Percentiles rank a stretch among this genome's conserved stretches.
Conservation (phyloP, 2,113 vertebrate genomes). For the Chrysochloris asiatica region DNA sequence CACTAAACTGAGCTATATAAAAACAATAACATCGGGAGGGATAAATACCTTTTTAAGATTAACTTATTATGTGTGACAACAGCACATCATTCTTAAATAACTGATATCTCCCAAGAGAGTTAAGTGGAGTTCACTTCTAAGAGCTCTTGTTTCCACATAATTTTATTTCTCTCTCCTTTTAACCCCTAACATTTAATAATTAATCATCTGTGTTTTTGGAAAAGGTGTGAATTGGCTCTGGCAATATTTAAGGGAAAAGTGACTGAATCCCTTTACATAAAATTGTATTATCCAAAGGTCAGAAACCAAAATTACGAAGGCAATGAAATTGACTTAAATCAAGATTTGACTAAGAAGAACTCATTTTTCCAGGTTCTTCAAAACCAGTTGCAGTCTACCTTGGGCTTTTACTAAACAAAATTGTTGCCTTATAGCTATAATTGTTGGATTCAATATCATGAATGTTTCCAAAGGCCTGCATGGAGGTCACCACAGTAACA, state of each 20-base stretch:
- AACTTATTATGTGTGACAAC: constrained; percentile 51
- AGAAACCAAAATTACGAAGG: constrained; percentile 14
- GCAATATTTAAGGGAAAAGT: constrained; percentile 43
- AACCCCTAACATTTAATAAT: constrained; percentile 54
- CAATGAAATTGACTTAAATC: constrained; percentile 32
- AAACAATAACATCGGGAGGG: constrained; percentile 21
- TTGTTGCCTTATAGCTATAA: not conserved
- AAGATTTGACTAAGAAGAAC: not conserved
- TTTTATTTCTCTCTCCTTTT: constrained; percentile 54
- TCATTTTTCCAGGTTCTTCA: not conserved
- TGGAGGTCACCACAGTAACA: not conserved
- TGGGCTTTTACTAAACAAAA: not conserved
- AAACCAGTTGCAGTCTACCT: not conserved
- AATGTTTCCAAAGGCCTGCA: not conserved
- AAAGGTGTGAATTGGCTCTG: constrained; percentile 43
- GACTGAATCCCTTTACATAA: not conserved
- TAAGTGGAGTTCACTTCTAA: constrained; percentile 55
- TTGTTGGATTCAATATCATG: not conserved
- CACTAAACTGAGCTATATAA: not conserved
- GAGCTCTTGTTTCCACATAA: constrained; percentile 57
- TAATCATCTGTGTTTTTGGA: constrained; percentile 47
- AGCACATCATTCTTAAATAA: constrained; percentile 55
- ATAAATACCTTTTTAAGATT: constrained; percentile 60
- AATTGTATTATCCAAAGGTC: not conserved
- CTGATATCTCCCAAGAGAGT: constrained; percentile 50